Base-by-base conservation (phyloP, 2,113 vertebrate genomes). In the Rhinopomastus cyanomelas region DNA sequence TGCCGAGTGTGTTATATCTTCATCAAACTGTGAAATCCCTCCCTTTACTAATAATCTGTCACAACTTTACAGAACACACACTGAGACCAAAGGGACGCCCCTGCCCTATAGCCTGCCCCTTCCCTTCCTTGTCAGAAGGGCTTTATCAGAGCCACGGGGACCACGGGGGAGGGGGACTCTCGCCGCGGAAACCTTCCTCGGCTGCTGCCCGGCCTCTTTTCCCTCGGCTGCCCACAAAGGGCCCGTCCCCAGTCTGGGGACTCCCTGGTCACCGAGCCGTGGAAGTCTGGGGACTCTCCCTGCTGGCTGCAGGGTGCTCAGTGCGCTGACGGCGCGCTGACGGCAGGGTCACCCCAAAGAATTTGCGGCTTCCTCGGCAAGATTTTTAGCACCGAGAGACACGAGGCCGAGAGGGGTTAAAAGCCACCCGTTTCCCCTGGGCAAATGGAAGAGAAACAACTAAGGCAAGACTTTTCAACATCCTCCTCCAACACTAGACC, bases 11-110 rank as follows among this genome's bases (percentile, higher is more conserved):
- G 93, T 78, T 93, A 87, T 94, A 69, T 88, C 95, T 96, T 92
- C 88, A 91, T 92, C 95, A 95, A 96, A 95, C 87, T 71, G 92
- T 52, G 86, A 75, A 86, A 91, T 87, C 88, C 95, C 91, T 93
- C 95, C 87, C 77, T 95, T 93, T 69, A 71, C 97, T 96, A 96
- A 97, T 89, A 97, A 95, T 95, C 96, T 92, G 94, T 96, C 96
- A 95, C 95, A 76, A 81, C 89, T 95, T 94, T 92, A 94, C 90
- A 92, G 96, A 95, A 96, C 95, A 94, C 94, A 95, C 79, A 93
- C 96, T 82, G 87, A 96, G 94, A 94, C 90, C 78, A 93, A 96
- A 96, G 93, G 66, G 80, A 81, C 60, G 76, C 56, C 86, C 16
- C 59, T 78, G 91, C 85, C 88, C 94, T 51, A 87, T 37, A 89